These are phyloP conservation scores for Ophonus ardosiacus DNA, from an alignment of 2,888 invertebrate species.

Conservation along the genomic window DNA sequence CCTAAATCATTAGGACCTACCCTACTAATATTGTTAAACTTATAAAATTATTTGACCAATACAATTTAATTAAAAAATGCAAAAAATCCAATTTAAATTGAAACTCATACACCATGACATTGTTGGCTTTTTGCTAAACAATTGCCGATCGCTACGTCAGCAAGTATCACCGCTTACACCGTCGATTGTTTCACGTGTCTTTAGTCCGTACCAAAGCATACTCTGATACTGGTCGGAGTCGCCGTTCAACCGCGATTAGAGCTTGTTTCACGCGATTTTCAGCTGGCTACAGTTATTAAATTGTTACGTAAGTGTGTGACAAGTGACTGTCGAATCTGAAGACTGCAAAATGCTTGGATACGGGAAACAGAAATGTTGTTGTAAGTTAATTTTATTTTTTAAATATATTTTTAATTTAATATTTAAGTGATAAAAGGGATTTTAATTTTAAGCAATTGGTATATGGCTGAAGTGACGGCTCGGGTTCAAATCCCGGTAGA, in stretches of 20 bases:
- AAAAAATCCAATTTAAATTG: too few relatives aligned
- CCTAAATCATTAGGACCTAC: too few relatives aligned
- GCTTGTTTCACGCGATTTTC: conserved; percentile 1
- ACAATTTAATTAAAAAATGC: too few relatives aligned
- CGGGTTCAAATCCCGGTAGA: too few relatives aligned
- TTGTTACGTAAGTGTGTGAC: conserved; percentile 8
- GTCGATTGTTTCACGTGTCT: neutral
- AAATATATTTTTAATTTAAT: neutral
- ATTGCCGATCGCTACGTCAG: conserved; percentile 1
- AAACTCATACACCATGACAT: too few relatives aligned
- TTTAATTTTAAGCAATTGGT: too few relatives aligned
- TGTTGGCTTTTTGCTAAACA: neutral
- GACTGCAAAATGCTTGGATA: neutral
- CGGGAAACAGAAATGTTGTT: neutral
- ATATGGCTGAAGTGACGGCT: too few relatives aligned
- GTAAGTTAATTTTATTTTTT: neutral
- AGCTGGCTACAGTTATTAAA: neutral
- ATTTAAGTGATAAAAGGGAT: too few relatives aligned
- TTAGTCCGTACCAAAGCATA: neutral
- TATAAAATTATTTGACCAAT: too few relatives aligned
- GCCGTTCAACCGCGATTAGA: neutral
- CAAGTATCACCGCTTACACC: neutral
- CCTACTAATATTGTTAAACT: too few relatives aligned
- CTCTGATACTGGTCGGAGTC: too few relatives aligned
- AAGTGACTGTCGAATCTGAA: neutral